Conservation (phyloP, 2,888 invertebrate species). For the Andrena fulva region DNA sequence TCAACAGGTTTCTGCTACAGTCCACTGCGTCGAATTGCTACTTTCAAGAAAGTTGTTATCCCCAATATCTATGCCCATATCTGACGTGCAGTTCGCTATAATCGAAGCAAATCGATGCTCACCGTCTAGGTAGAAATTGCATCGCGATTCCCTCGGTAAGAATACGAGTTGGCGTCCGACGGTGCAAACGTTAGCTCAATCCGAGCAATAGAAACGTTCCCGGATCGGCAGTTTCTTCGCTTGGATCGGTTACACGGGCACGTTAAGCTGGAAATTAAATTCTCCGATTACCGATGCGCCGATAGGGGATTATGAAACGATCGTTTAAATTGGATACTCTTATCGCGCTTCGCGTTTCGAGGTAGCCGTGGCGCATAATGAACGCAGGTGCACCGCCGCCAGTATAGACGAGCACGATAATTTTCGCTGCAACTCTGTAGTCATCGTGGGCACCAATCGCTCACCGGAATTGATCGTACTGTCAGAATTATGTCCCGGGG, state of each 20-base stretch:
- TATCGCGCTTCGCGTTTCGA: conserved; percentile 56
- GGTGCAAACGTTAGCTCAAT: background rate
- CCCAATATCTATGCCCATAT: background rate
- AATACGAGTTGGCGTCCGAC: background rate
- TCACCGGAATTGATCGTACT: conserved; percentile 53
- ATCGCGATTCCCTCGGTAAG: conserved; percentile 5
- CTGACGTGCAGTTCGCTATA: conserved; percentile 8
- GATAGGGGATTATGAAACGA: conserved; percentile 62
- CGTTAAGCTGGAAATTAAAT: conserved; percentile 55
- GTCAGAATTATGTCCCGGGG: conserved; percentile 54
- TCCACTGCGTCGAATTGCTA: background rate
- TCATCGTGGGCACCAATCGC: conserved; percentile 56
- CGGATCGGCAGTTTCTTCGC: background rate
- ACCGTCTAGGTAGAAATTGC: background rate
- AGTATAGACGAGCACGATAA: conserved; percentile 46
- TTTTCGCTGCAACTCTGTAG: conserved; percentile 54
- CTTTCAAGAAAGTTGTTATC: conserved; percentile 17
- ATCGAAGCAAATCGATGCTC: background rate
- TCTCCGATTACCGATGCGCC: conserved; percentile 50
- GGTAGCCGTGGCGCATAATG: conserved; percentile 51
- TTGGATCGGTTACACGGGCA: background rate
- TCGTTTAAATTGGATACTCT: conserved; percentile 68
- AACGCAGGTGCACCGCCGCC: conserved; percentile 64
- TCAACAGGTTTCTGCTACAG: background rate
- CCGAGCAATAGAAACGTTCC: conserved; percentile 21